Base-by-base conservation (phyloP, 2,888 invertebrate species). In the Cotesia congregata region DNA sequence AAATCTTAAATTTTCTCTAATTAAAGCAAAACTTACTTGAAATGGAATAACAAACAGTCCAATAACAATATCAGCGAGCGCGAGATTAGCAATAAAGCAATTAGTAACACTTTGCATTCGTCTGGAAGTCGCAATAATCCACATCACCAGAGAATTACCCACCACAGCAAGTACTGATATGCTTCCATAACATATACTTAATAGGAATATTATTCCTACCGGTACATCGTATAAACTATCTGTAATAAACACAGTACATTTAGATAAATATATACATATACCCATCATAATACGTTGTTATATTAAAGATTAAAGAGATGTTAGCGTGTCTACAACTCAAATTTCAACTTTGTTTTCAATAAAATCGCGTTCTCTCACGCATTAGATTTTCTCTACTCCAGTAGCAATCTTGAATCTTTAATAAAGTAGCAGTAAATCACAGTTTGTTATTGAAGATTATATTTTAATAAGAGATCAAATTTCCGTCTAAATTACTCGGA, bases 31-130 rank as follows among this genome's bases (percentile, higher is more conserved):
- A 39, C 65, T 39, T 79, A 92, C 92, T 91, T 92, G 92, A 91
- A 97, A 96, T 81, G 96, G 96, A 87, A 96, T 95, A 79, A 95
- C 94, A 87, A 96, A 96, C 83, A 96, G 91, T 77, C 95, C 96
- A 86, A 96, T 96, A 80, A 95, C 94, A 85, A 96, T 95, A 88
- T 97, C 96, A 30, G 96, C 96, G 81, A 95, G 90, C 1, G 96
- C 96, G 87, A 97, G 91, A 90, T 96, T 96, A 15, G 95, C 94
- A 69, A 96, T 96, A 90, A 95, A 96, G 89, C 94, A 94, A 89
- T 96, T 96, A 67, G 96, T 96, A 82, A 94, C 95, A 79, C 94
- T 95, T 84, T 95, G 93, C 95, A 96, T 95, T 80, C 94, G 92
- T 50, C 93, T 90, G 75, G 94, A 95, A 12, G 95, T 95, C 60